A percentile compares a stretch with the other conserved stretches of the same genome.
Evolutionary conservation across 2,888 invertebrate species (phyloP).

Genomic region (Bhutanitis thaidina): DNA sequence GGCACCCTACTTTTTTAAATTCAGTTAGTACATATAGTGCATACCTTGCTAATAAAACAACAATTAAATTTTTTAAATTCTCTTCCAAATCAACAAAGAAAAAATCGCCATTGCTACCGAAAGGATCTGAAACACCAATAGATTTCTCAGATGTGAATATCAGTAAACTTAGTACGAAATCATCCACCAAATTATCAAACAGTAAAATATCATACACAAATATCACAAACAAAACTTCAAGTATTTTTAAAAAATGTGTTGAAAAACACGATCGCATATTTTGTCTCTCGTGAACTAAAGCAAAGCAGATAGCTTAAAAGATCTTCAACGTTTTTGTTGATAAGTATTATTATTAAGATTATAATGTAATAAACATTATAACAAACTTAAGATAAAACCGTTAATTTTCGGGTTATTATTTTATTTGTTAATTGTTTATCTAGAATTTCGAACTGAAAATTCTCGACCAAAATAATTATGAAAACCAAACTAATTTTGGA

Average conservation of each 20-base stretch:
- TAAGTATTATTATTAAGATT: too few species aligned
- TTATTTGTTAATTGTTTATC: too few species aligned
- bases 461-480: too few species aligned
- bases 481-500: too few species aligned
- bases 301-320: too few species aligned
- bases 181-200: neutral
- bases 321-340: too few species aligned
- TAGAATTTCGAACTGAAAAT: too few species aligned
- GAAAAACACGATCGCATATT: conserved; percentile 46
- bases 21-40: neutral
- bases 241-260: conserved; percentile 32
- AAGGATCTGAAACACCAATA: neutral
- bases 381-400: too few species aligned
- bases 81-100: neutral
- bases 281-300: conserved; percentile 36
- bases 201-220: neutral
- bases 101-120: neutral
- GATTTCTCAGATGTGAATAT: neutral
- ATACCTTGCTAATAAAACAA: neutral
- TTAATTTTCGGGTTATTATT: too few species aligned
- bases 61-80: neutral
- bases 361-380: too few species aligned
- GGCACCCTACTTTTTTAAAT: neutral
- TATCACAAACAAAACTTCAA: neutral
- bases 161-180: neutral